phyloP scores from a whole-genome alignment of 2,113 vertebrate genomes.

The Tapirus terrestris region DNA sequence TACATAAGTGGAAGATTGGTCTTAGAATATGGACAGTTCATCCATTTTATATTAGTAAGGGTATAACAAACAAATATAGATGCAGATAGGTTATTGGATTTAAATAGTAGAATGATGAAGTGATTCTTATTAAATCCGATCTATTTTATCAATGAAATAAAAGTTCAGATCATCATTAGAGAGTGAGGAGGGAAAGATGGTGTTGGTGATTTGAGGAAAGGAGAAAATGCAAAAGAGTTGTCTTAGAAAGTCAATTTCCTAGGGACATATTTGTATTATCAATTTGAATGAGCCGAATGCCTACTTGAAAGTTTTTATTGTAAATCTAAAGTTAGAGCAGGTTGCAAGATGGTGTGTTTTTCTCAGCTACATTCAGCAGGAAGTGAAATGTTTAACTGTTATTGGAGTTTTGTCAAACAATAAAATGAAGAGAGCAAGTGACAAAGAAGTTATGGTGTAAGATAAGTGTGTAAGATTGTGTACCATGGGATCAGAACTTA shows the following conservation, averaged over 20 bases:
- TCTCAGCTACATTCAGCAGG: not conserved
- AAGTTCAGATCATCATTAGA: not conserved
- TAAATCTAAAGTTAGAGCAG: not conserved
- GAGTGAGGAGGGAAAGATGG: not conserved
- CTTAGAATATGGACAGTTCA: not conserved
- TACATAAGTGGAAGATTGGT: not conserved
- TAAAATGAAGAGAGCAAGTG: not conserved
- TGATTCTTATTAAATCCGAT: not conserved
- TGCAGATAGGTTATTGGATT: not conserved
- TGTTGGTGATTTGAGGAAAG: not conserved
- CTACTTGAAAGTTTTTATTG: not conserved
- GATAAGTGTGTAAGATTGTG: not conserved
- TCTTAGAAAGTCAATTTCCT: not conserved
- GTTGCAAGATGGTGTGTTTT: not conserved
- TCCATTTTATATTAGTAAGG: not conserved
- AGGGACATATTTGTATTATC: not conserved
- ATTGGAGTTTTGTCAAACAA: not conserved
- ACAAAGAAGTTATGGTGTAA: not conserved
- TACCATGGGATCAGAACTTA: not conserved
- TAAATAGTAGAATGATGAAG: not conserved
- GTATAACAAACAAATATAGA: not conserved
- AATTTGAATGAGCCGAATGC: not conserved
- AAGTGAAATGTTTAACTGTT: not conserved
- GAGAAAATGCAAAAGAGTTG: not conserved
- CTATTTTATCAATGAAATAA: not conserved